Base-by-base conservation (phyloP, 2,113 vertebrate species). In the Callospermophilus lateralis region DNA sequence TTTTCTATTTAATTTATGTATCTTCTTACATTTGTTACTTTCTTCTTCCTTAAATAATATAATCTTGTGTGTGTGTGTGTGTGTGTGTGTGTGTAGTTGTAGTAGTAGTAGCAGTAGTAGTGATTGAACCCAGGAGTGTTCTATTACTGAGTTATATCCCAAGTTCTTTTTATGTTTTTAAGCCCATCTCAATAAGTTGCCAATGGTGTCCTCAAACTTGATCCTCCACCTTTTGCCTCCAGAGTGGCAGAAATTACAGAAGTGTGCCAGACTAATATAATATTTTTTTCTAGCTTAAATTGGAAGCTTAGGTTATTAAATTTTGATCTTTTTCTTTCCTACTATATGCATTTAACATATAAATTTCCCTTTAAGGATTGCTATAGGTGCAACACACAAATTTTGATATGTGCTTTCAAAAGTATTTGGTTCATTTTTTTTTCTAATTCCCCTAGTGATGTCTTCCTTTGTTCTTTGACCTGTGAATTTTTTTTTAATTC, bases 341-440 rank as follows among this genome's bases (percentile, higher is more conserved):
- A 48, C 22, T 48, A 4, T 58, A 78, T 90, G 16, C 19, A 93
- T 78, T 90, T 72, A 80, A 67, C 42, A 24, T 42, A 22, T 48
- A 51, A 51, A 79, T 78, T 78, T 78, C 26, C 26, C 45, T 78
- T 15, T 76, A 68, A 85, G 22, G 3, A 65, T 87, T 78, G 61
- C 2, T 53, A 26, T 93, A 58, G 13, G 6, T 51, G 4, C 0
- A 72, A 39, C 5, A 67, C 26, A 51, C 20, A 79, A 19, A 67
- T 77, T 95, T 94, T 83, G 39, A 92, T 94, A 79, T 92, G 28
- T n/a, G 67, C 15, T 85, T 45, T 42, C 51, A 16, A 76, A 37
- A 15, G 84, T 72, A 77, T 58, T 77, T 90, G 32, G 15, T 83
- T 96, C 53, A 53, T 48, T 51, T 58, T 87, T 87, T 94, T 88